These are phyloP conservation scores for Scaptomyza parva DNA, from an alignment of 2,888 invertebrate species.

Conservation along the genomic window DNA sequence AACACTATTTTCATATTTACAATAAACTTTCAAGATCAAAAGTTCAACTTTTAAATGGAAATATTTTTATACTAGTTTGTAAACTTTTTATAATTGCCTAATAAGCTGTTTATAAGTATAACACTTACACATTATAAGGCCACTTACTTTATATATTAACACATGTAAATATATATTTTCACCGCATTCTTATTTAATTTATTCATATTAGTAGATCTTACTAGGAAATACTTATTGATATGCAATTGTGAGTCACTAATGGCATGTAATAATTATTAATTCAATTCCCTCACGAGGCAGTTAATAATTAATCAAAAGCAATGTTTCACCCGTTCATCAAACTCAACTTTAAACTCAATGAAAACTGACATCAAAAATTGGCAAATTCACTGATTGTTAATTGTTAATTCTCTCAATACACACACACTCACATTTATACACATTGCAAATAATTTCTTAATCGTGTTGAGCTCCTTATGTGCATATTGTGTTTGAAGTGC, in stretches of 20 bases:
- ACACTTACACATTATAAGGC: neutral
- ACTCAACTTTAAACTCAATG: neutral
- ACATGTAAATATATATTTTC: neutral
- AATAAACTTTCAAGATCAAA: neutral
- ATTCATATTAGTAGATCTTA: neutral
- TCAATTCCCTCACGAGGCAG: neutral
- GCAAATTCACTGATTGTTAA: constrained; percentile 14
- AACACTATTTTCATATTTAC: neutral
- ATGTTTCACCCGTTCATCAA: neutral
- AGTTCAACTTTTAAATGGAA: neutral
- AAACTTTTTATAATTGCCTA: neutral
- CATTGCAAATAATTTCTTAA: constrained; percentile 47
- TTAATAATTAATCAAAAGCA: neutral
- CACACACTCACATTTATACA: no score
- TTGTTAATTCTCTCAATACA: constrained; percentile 3
- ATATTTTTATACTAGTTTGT: neutral
- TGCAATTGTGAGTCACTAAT: neutral
- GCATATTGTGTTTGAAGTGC: constrained; percentile 33
- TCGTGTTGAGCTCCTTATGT: constrained; percentile 45
- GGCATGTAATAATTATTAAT: constrained; percentile 3
- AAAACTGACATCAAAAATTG: neutral
- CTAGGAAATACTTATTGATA: no score
- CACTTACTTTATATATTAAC: neutral
- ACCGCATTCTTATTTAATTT: neutral
- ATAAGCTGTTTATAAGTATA: neutral